These are phyloP conservation scores for Pristionchus mayeri DNA, from an alignment of 2,888 invertebrate species.

Conservation along the genomic window DNA sequence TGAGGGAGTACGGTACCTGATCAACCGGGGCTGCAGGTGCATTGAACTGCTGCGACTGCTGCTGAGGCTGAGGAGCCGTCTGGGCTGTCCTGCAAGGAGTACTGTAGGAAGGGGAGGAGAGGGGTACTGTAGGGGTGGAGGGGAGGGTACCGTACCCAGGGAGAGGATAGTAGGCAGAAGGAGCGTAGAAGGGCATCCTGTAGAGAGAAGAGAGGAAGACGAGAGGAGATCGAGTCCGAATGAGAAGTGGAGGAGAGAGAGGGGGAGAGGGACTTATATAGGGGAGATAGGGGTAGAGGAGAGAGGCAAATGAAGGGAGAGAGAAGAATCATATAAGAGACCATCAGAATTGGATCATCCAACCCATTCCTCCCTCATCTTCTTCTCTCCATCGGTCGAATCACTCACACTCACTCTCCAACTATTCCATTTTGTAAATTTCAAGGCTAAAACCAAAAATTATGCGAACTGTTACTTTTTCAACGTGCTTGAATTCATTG, in stretches of 20 bases:
- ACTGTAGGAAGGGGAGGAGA: not conserved
- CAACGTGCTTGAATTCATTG: too few species aligned
- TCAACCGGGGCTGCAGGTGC: not conserved
- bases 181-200: conserved; percentile 37
- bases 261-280: not conserved
- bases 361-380: too few species aligned
- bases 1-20: conserved; percentile 20
- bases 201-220: not conserved
- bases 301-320: too few species aligned
- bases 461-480: too few species aligned
- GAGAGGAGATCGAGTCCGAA: conserved; percentile 31
- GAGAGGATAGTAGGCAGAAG: conserved; percentile 23
- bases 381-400: too few species aligned
- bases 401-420: too few species aligned
- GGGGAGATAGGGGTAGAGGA: not conserved
- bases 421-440: too few species aligned
- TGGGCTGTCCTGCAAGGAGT: not conserved
- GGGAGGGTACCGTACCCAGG: not conserved
- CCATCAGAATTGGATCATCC: too few species aligned
- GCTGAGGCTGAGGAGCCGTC: not conserved
- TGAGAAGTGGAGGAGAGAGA: not conserved
- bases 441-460: too few species aligned
- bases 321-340: too few species aligned
- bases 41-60: not conserved
- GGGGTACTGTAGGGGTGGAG: not conserved